A percentile compares a stretch with the other conserved stretches of the same genome.
Evolutionary conservation across 2,113 vertebrate species (phyloP).

Genomic region (Neolamprologus devosi): DNA sequence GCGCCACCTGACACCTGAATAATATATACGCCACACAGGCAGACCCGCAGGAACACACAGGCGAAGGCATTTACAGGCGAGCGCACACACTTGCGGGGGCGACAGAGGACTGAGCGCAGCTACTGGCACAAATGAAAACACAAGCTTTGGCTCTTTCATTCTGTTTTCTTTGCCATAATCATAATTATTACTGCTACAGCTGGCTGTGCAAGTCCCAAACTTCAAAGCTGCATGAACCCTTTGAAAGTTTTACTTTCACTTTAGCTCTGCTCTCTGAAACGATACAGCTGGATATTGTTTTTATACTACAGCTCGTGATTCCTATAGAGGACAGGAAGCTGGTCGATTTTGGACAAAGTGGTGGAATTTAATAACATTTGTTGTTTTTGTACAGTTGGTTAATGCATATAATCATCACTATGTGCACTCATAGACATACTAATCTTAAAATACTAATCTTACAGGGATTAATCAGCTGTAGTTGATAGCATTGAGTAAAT

Average conservation of each 20-base stretch:
- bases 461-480: not conserved
- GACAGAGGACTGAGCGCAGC: not conserved
- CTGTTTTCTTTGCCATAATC: not conserved
- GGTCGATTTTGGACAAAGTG: not conserved
- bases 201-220: not conserved
- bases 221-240: not conserved
- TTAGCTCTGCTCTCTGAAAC: not conserved
- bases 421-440: not conserved
- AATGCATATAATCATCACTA: not conserved
- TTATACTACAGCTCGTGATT: not conserved
- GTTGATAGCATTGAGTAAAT: not conserved
- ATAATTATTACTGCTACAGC: not conserved
- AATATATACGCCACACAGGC: conserved; percentile 4
- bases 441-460: not conserved
- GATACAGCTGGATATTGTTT: not conserved
- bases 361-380: not conserved
- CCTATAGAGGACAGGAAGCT: not conserved
- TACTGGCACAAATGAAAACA: not conserved
- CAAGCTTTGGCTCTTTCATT: not conserved
- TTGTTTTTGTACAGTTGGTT: not conserved
- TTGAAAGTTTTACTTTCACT: not conserved
- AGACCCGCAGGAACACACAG: not conserved
- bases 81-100: not conserved
- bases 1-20: conserved; percentile 12
- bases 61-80: not conserved